A percentile compares a stretch with the other conserved stretches of the same genome.
phyloP scores from a whole-genome alignment of 2,113 vertebrate species.

The human region GRCh38 chr22:25977501-25978000 shows the following conservation, averaged over 20 bases:
- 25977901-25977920: not conserved
- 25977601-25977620: not conserved
- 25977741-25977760: not conserved
- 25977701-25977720: not conserved
- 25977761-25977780: not conserved
- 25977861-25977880: not conserved
- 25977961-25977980: not conserved
- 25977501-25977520: not conserved
- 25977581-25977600: not conserved
- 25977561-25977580: too few relatives aligned
- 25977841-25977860: not conserved
- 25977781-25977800: not conserved
- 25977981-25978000: fast-evolving
- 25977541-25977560: not conserved
- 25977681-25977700: too few relatives aligned
- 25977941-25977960: not conserved
- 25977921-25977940: not conserved
- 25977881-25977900: not conserved
- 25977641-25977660: too few relatives aligned
- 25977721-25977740: not conserved
- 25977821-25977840: not conserved
- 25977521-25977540: not conserved
- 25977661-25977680: not conserved
- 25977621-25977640: not conserved
- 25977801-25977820: not conserved